These are phyloP conservation scores for Sphaerophoria taeniata DNA, from an alignment of 2,888 invertebrate species.

Conservation along the genomic window DNA sequence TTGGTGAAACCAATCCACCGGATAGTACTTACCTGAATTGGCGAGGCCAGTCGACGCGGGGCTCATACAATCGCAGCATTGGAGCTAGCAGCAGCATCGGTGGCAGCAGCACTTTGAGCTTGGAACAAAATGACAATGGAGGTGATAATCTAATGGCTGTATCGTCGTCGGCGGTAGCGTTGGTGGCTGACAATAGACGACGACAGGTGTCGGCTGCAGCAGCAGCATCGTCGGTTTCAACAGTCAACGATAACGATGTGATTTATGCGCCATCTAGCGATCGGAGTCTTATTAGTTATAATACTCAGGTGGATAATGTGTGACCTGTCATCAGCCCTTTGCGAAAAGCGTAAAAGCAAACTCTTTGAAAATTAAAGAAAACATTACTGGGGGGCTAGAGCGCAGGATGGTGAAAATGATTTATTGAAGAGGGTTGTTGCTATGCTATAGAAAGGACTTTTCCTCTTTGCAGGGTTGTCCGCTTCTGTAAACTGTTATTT, in stretches of 20 bases:
- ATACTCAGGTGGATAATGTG: slow-evolving; percentile 72
- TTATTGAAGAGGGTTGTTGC: slow-evolving; percentile 55
- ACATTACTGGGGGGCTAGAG: background rate
- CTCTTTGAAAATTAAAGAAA: slow-evolving; percentile 42
- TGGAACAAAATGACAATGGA: slow-evolving; percentile 72
- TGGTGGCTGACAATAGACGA: slow-evolving; percentile 67
- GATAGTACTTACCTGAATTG: slow-evolving; percentile 77
- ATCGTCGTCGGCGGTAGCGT: slow-evolving; percentile 12
- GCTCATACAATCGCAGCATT: slow-evolving; percentile 74
- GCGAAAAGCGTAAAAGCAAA: slow-evolving; percentile 55
- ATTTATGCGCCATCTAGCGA: slow-evolving; percentile 82
- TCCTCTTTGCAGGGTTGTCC: slow-evolving; percentile 11
- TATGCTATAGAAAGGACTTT: slow-evolving; percentile 40
- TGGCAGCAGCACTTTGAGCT: slow-evolving; percentile 76
- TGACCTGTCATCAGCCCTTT: slow-evolving; percentile 65
- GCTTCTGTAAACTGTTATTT: slow-evolving; percentile 49
- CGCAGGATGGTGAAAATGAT: slow-evolving; percentile 4
- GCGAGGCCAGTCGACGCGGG: slow-evolving; percentile 79
- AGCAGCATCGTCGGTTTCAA: slow-evolving; percentile 30
- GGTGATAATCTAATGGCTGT: slow-evolving; percentile 64
- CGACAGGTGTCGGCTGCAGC: slow-evolving; percentile 47
- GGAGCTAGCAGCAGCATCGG: slow-evolving; percentile 75
- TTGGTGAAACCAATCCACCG: slow-evolving; percentile 79
- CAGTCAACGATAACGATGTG: slow-evolving; percentile 77
- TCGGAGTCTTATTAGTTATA: slow-evolving; percentile 82